Base-by-base conservation (phyloP, 2,113 vertebrate genomes). In the Caranx melampygus region DNA sequence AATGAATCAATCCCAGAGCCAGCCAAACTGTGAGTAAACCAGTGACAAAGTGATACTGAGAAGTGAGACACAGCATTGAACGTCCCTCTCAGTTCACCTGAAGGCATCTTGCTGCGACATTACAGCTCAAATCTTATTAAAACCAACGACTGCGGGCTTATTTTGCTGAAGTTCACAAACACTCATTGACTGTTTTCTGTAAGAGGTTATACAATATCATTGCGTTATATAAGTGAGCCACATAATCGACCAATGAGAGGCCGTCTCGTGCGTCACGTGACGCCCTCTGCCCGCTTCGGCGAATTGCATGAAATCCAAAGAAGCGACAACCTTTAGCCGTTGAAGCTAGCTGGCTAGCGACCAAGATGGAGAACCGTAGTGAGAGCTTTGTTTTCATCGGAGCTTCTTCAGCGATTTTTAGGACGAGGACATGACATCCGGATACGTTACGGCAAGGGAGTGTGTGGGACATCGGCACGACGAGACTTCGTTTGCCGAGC, bases 191-290 rank as follows among this genome's bases (percentile, higher is more conserved):
- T 37, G 54, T 44, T 5, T 58, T n/a, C 70, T 5, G 58, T 51
- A 4, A 63, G 20, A 60, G 66, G 85, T 92, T 94, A 94, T 89
- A 94, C 92, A 94, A 94, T 79, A 82, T 77, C n/a, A 63, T 44
- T 37, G 49, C 75, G 72, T 95, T 95, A 95, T 94, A 94, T 95
- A 95, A 95, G 92, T 82, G 89, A 89, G 90, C 87, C 90, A 92
- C 65, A 91, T 77, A 70, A 16, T 3, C 0, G 54, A 14, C 92
- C 92, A 93, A 93, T 92, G 2, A 62, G 20, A 73, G 31, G 1
- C 0, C 15, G 62, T 2, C 10, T 33, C 20, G 26, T 0, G 49
- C 8, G 65, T 86, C 92, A 89, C 82, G 78, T 93, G 89, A 88
- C 31, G 44, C 40, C 34, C 10, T 47, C 67, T 16, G 82, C 26